Conservation (phyloP, 2,113 vertebrate species). For the Bubalus kerabau region DNA sequence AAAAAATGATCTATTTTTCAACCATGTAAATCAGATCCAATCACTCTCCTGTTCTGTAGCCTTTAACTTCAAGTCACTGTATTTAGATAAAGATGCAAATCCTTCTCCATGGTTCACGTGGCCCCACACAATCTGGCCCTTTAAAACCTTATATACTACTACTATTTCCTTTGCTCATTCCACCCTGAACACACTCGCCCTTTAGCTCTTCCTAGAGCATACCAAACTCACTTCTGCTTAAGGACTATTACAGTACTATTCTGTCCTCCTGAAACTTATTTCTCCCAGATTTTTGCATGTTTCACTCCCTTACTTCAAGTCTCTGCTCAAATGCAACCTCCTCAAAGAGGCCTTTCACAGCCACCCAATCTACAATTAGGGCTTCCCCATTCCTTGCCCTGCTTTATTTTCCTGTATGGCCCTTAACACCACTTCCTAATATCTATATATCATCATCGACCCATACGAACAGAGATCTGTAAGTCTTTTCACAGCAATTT, state of each 20-base stretch:
- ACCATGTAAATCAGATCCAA: not conserved
- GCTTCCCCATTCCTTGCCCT: not conserved
- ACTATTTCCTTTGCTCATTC: not conserved
- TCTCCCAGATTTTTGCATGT: not conserved
- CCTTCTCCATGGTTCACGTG: not conserved
- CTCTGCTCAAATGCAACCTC: not conserved
- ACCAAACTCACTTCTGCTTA: not conserved
- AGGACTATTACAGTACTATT: not conserved
- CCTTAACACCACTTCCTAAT: not conserved
- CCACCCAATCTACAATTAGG: not conserved
- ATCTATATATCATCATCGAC: not conserved
- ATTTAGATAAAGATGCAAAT: not conserved
- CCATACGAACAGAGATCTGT: not conserved
- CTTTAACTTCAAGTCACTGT: not conserved
- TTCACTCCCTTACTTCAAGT: not conserved
- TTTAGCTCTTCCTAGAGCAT: not conserved
- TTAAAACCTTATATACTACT: not conserved
- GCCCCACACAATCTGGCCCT: not conserved
- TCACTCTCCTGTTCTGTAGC: not conserved
- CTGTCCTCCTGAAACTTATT: not conserved
- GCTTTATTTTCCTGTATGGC: not conserved
- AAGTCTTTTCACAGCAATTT: not conserved
- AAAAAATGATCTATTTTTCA: not conserved
- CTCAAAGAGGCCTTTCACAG: not conserved
- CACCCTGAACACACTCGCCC: not conserved